Evolutionary conservation across 2,797 vertebrate species (phyloP).

Genomic region (Helostoma temminkii): DNA sequence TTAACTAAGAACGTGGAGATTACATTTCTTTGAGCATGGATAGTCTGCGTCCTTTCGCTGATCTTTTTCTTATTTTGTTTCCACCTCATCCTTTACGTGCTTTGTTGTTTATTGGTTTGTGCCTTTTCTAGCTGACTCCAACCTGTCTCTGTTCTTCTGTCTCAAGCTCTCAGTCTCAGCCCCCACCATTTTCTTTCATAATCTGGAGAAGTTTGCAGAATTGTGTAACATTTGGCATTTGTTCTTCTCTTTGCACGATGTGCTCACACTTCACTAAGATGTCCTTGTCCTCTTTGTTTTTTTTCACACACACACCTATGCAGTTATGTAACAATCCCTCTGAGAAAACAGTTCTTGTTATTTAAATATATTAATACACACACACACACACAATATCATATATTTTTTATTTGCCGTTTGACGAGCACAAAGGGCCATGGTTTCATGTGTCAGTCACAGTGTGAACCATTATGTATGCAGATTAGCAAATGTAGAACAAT

Average conservation of each 20-base stretch:
- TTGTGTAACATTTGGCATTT: conserved; percentile 64
- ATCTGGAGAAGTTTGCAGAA: conserved; percentile 49
- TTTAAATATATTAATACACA: no score
- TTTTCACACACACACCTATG: conserved; percentile 7
- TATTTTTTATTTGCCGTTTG: neutral
- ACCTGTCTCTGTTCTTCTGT: conserved; percentile 11
- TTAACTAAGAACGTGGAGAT: conserved; percentile 5
- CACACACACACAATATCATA: no score
- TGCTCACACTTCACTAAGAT: conserved; percentile 39
- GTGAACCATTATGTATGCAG: conserved; percentile 12
- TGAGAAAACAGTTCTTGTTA: no score
- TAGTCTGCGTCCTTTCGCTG: neutral
- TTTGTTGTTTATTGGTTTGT: conserved; percentile 31
- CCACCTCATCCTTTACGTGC: conserved; percentile 25
- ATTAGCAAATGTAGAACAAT: conserved; percentile 57
- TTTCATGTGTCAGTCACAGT: conserved; percentile 14
- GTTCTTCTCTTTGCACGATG: conserved; percentile 26
- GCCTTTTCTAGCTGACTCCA: conserved; percentile 14
- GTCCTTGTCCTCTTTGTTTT: conserved; percentile 17
- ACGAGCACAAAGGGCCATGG: neutral
- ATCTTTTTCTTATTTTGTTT: neutral
- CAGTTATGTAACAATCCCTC: conserved; percentile 45
- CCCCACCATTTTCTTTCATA: conserved; percentile 14
- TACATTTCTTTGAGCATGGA: conserved; percentile 4
- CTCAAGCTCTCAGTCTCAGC: conserved; percentile 12